phyloP scores from a whole-genome alignment of 2,797 vertebrate species.

The Varecia variegata region DNA sequence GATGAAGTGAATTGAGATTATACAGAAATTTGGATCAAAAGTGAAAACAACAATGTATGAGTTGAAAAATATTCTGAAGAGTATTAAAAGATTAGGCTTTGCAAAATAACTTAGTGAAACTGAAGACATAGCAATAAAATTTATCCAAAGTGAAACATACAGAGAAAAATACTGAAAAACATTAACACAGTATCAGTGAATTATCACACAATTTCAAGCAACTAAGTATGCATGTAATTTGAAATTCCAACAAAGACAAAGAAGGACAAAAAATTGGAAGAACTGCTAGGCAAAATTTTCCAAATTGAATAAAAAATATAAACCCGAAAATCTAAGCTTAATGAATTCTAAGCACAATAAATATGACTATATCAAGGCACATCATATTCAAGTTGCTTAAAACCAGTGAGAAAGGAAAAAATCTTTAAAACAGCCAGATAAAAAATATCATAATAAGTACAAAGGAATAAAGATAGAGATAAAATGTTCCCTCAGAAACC shows the following conservation, averaged over 20 bases:
- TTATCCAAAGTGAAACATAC: neutral
- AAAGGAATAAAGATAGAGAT: neutral
- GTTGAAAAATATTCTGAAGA: neutral
- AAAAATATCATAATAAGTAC: neutral
- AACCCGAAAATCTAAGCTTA: neutral
- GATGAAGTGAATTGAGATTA: neutral
- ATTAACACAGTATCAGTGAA: neutral
- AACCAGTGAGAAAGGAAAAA: neutral
- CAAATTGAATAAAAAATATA: neutral
- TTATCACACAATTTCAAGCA: neutral
- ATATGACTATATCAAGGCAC: neutral
- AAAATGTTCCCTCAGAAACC: neutral
- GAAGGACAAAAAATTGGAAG: neutral
- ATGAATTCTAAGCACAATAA: neutral
- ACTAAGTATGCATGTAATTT: neutral
- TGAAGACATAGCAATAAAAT: neutral
- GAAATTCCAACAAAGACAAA: neutral
- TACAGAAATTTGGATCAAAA: neutral
- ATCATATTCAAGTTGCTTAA: neutral
- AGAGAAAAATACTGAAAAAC: neutral
- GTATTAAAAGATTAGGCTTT: neutral
- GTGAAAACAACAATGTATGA: neutral
- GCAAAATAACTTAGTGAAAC: neutral
- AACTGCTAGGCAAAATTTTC: neutral
- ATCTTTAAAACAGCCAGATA: neutral